These are phyloP conservation scores for Oreonectes daqikongensis DNA, from an alignment of 2,797 vertebrate species.

Conservation along the genomic window DNA sequence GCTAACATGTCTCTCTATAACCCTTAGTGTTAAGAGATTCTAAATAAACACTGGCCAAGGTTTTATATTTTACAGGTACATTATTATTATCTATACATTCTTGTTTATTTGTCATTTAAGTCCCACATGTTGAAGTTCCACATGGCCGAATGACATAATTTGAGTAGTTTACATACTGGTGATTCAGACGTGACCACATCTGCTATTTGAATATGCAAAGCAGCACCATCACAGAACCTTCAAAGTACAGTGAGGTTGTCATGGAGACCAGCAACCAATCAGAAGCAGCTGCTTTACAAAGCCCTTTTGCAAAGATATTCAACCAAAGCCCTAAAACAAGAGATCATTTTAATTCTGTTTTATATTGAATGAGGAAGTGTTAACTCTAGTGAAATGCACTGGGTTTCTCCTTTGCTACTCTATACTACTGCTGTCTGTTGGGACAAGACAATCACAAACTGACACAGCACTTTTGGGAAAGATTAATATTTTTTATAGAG, in stretches of 20 bases:
- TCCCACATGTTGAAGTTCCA: background rate
- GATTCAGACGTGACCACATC: constrained; percentile 17
- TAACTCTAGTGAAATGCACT: constrained; percentile 6
- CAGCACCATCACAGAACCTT: constrained; percentile 31
- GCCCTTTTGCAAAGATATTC: constrained; percentile 23
- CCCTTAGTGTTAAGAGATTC: background rate
- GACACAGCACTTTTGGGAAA: no score
- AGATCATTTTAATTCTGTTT: background rate
- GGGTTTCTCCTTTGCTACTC: constrained; percentile 11
- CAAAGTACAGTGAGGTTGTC: constrained; percentile 43
- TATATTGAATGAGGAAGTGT: background rate
- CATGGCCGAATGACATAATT: constrained; percentile 14
- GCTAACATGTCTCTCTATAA: background rate
- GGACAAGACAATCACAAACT: background rate
- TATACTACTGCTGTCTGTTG: constrained; percentile 4
- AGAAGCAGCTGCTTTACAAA: constrained; percentile 3
- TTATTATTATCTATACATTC: background rate
- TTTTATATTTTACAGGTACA: background rate
- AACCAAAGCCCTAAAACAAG: background rate
- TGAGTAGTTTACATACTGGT: constrained; percentile 39
- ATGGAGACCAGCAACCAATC: constrained; percentile 42
- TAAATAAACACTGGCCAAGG: background rate
- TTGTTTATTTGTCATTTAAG: background rate
- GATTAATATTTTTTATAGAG: no score
- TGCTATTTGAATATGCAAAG: constrained; percentile 61